Base-by-base conservation (phyloP, 2,888 invertebrate genomes). In the Harmothoe impar region DNA sequence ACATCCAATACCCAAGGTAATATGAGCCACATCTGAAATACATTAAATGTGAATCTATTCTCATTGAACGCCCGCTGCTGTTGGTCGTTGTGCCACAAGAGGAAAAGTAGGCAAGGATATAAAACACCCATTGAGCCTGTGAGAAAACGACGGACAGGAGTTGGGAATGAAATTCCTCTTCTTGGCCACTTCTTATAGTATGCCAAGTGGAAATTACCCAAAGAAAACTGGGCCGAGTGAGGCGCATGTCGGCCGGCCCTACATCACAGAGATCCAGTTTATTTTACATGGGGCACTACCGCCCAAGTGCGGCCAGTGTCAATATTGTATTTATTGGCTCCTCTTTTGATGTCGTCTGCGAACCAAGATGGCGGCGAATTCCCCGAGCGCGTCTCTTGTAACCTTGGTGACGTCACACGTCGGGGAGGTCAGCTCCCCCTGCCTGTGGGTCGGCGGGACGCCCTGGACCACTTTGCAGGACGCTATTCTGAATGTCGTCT, bases 311-410 rank as follows among this genome's bases (percentile, higher is more conserved):
- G 81, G 5, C 81, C 43, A 81, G 35, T 35, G 81, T 43, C 81
- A 81, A 81, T 81, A 33, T 81, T 81, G 43, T n/a, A 81, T 33
- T 81, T 81, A 81, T 81, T 81, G 81, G 35, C 81, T 35, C 43
- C n/a, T 43, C 33, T 43, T 81, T 81, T 81, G 81, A 81, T 35
- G 81, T 81, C 43, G 35, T 35, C 43, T n/a, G 43, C 81, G 35
- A 10, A 12, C 81, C 81, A 81, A 81, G 81, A 81, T 43, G 81
- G 43, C 81, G 35, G 35, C 35, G 23, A 43, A 81, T 33, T 81
- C 81, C 33, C 81, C 15, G 35, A 17, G 43, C 43, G 20, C 81
- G 77, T 77, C 77, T 25, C 62, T 62, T 25, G 31, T 29, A 31
- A 81, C 81, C 81, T 81, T 25, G 0, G 15, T 81, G 81, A 81